Evolutionary conservation across 2,888 invertebrate genomes (phyloP).

Genomic region (Meteorus cinctellus): DNA sequence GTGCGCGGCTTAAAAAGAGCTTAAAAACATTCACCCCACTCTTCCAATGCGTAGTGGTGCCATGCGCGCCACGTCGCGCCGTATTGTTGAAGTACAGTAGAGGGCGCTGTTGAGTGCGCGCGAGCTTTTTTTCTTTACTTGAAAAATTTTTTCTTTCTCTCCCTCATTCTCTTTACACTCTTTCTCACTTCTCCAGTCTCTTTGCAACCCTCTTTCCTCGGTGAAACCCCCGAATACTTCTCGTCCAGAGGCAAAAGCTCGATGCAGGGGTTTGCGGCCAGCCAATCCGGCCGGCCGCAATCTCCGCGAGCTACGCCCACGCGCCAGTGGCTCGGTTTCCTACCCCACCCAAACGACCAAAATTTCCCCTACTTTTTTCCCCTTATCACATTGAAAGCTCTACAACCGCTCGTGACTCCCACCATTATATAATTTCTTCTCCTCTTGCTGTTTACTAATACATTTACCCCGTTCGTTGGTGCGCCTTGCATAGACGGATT

Average conservation of each 20-base stretch:
- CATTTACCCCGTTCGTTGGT: background rate
- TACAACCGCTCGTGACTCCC: conserved; percentile 52
- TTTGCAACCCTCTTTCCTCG: conserved; percentile 33
- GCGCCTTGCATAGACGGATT: background rate
- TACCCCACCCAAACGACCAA: conserved; percentile 52
- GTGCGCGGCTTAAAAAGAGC: conserved; percentile 64
- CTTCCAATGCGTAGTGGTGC: conserved; percentile 30
- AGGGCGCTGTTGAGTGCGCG: conserved; percentile 19
- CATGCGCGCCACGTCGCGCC: conserved; percentile 24
- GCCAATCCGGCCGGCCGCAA: conserved; percentile 69
- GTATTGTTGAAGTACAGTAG: conserved; percentile 23
- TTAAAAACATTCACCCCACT: conserved; percentile 63
- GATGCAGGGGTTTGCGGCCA: conserved; percentile 63
- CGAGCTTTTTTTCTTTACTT: conserved; percentile 27
- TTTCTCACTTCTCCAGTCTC: conserved; percentile 16
- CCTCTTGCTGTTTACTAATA: conserved; percentile 47
- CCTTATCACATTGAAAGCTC: conserved; percentile 37
- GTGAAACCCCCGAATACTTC: conserved; percentile 45
- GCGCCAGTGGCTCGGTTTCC: conserved; percentile 65
- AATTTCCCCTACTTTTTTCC: conserved; percentile 55
- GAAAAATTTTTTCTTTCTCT: conserved; percentile 4
- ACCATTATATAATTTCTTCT: conserved; percentile 53
- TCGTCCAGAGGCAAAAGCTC: conserved; percentile 53
- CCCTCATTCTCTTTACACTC: conserved; percentile 27
- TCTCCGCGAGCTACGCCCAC: conserved; percentile 69